Conservation (phyloP, 2,113 vertebrate species). For the Macaca nemestrina region DNA sequence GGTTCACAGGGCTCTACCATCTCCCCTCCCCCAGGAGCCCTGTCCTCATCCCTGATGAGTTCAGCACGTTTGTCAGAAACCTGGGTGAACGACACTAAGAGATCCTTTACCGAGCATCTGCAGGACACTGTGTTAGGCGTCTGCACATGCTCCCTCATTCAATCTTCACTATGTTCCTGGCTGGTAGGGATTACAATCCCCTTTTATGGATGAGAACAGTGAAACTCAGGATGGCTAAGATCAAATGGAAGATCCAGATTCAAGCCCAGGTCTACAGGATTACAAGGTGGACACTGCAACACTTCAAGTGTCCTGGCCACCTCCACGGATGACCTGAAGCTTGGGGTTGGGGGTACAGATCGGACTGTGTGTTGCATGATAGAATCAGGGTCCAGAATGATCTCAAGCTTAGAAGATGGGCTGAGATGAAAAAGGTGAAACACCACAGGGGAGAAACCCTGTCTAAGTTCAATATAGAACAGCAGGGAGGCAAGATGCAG, state of each 20-base stretch:
- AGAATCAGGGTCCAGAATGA: background rate
- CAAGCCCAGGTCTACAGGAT: no score
- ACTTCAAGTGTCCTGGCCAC: no score
- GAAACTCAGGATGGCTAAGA: background rate
- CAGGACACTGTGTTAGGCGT: background rate
- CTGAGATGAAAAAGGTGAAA: background rate
- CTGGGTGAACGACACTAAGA: background rate
- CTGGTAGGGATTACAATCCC: background rate
- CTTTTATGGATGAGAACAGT: background rate
- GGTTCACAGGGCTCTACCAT: background rate
- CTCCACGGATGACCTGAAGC: background rate
- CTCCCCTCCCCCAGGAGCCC: background rate
- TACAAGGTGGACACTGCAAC: background rate
- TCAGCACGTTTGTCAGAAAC: constrained; percentile 45
- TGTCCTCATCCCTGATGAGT: background rate
- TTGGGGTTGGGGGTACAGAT: background rate
- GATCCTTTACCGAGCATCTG: background rate
- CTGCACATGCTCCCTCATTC: background rate
- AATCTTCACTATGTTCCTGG: background rate
- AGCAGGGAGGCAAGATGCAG: background rate
- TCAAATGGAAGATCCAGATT: background rate
- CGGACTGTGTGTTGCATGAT: background rate
- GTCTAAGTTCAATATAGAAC: background rate
- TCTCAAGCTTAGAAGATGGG: background rate
- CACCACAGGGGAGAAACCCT: background rate